Base-by-base conservation (phyloP, 2,888 invertebrate species). In the Helobdella robusta region DNA sequence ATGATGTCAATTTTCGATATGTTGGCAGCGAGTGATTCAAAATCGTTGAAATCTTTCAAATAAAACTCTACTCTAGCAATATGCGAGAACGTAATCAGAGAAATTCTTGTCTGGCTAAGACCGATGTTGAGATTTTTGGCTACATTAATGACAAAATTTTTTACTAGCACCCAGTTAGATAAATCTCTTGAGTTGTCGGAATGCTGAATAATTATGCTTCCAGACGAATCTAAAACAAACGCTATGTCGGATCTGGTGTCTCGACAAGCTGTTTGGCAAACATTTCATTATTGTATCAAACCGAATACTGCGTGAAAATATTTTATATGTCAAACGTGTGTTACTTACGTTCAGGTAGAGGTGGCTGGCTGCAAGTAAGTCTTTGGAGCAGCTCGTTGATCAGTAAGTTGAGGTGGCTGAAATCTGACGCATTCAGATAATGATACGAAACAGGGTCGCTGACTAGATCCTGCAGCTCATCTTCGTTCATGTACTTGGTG, bases 211-310 rank as follows among this genome's bases (percentile, higher is more conserved):
- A 36, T n/a, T 30, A 66, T 61, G 62, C 66, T 66, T n/a, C 66
- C 66, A 15, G 66, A 66, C 23, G 66, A 52, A 25, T 66, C 66
- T 46, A 66, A 35, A 18, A 66, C 44, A 36, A 66, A 66, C 20
- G 62, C 56, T 18, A 66, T 32, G 32, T 66, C 66, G 0, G 62
- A 61, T 35, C 62, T 28, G 2, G 44, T 20, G 44, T 66, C 62
- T 34, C 40, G 20, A 6, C 66, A 66, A 4, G 66, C 66, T 66
- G 66, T 58, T 58, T 58, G 20, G 30, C 8, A 58, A 11, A 8
- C n/a, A 8, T 30, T 58, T n/a, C 20, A 20, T 52, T 8, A 52
- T 52, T 11, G 11, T 52, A 18, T 20, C 23, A 18, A 52, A 20
- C 25, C 15, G 23, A 52, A 52, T 15, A 40, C 11, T 40, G n/a